These are phyloP conservation scores for Spondyliosoma cantharus DNA, from an alignment of 2,797 vertebrate species.

Conservation along the genomic window DNA sequence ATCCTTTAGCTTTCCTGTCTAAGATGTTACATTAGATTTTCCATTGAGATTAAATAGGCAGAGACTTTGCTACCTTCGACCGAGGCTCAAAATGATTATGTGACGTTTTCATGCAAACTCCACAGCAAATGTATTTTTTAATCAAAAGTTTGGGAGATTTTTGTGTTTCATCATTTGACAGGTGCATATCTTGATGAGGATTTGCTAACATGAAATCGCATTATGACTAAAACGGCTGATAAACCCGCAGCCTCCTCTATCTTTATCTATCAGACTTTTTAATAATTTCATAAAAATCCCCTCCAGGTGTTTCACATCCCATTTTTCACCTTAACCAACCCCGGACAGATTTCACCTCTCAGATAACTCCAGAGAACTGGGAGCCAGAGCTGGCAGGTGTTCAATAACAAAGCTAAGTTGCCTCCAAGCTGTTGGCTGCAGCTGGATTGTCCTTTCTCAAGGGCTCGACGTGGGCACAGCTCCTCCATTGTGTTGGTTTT, in stretches of 20 bases:
- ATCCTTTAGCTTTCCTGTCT: not conserved
- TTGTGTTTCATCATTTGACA: not conserved
- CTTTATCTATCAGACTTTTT: not conserved
- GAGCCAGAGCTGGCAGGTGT: constrained; percentile 59
- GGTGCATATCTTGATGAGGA: not conserved
- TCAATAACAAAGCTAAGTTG: constrained; percentile 51
- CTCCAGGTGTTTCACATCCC: constrained; percentile 42
- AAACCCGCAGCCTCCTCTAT: not conserved
- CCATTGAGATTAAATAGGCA: not conserved
- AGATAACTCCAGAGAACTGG: constrained; percentile 27
- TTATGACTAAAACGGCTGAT: constrained; percentile 5
- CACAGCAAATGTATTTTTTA: not conserved
- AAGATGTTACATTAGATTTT: not conserved
- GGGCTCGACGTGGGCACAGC: constrained; percentile 12
- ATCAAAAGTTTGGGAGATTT: not conserved
- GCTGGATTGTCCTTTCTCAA: constrained; percentile 45
- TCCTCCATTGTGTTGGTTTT: constrained; percentile 34
- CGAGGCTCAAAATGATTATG: not conserved
- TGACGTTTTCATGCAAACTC: not conserved
- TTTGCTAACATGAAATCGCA: not conserved
- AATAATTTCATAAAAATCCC: constrained; percentile 24
- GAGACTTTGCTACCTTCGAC: not conserved
- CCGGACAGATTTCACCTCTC: constrained; percentile 45
- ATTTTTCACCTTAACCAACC: constrained; percentile 28
- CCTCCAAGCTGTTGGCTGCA: constrained; percentile 61